Base-by-base conservation (phyloP, 2,113 vertebrate genomes). In the Phodopus roborovskii region DNA sequence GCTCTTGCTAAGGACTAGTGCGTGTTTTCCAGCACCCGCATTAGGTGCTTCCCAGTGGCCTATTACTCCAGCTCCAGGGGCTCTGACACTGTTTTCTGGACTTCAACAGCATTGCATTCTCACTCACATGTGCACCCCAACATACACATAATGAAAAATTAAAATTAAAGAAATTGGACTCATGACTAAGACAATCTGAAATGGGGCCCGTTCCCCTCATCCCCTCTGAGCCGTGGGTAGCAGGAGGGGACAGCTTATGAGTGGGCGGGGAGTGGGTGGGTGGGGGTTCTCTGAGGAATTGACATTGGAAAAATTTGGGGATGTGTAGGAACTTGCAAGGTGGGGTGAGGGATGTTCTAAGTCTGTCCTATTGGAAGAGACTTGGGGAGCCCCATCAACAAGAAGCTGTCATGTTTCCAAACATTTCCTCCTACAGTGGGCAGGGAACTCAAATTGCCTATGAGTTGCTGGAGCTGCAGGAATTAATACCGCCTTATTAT, bases 381-480 rank as follows among this genome's bases (percentile, higher is more conserved):
- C 36, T 13, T 24, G 1, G 2, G 28, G 68, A 58, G 13, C 33
- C 53, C 62, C 28, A 0, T 7, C 17, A 68, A 68, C 5, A 36
- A 85, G 73, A 53, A 79, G 15, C 77, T 26, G 82, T 62, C 19
- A 1, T 13, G 2, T 74, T 86, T 92, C 24, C 11, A 73, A 33
- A 56, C 12, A 56, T 56, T 56, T 12, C 53, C 12, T 56, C 53
- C 12, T 58, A 56, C 58, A 70, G n/a, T 26, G 88, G 79, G 53
- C 88, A 58, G 77, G 50, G 50, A n/a, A 70, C 42, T 91, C 17
- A 36, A 53, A 66, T 22, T 94, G 78, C 9, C 73, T 77, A 42
- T 39, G 30, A 3, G 0, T 15, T 70, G 19, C 0, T 5, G 13
- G 53, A 16, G 4, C 20, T 85, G 26, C 66, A 42, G 26, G 58